phyloP scores from a whole-genome alignment of 2,797 vertebrate species.

The Alfaro cultratus region DNA sequence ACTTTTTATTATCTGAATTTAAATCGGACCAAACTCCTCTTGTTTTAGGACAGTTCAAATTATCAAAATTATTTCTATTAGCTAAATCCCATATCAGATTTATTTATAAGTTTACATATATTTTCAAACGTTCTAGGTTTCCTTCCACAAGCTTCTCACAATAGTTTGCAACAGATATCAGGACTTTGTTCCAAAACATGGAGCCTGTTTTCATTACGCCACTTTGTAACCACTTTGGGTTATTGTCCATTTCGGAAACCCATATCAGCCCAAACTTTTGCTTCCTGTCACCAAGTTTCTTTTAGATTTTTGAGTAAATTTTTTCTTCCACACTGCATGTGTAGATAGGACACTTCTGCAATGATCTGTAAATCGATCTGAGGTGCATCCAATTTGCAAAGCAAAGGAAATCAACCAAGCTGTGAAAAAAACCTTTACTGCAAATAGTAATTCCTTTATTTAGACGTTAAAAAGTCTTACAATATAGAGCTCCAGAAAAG shows the following conservation, averaged over 20 bases:
- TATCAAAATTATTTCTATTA: not conserved
- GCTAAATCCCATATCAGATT: not conserved
- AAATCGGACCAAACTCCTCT: no score
- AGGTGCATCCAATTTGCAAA: not conserved
- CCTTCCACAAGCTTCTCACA: not conserved
- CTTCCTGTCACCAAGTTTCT: not conserved
- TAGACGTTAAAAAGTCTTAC: slow-evolving; percentile 90
- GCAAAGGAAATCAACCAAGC: slow-evolving; percentile 6
- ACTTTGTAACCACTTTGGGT: not conserved
- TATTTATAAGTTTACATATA: not conserved
- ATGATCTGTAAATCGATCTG: not conserved
- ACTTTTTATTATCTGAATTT: no score
- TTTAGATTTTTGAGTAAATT: not conserved
- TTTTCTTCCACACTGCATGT: not conserved
- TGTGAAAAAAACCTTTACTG: slow-evolving; percentile 67
- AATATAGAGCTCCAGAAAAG: slow-evolving; percentile 92
- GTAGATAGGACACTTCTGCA: not conserved
- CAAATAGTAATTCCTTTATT: slow-evolving; percentile 91
- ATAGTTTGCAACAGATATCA: not conserved
- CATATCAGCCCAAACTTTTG: not conserved
- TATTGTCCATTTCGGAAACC: not conserved
- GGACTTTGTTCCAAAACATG: not conserved
- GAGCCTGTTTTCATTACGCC: not conserved
- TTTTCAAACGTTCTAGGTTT: not conserved
- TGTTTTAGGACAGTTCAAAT: not conserved